Percentiles rank a stretch among this genome's conserved stretches.
phyloP scores from a whole-genome alignment of 2,797 vertebrate genomes.

The Malurus splendens region DNA sequence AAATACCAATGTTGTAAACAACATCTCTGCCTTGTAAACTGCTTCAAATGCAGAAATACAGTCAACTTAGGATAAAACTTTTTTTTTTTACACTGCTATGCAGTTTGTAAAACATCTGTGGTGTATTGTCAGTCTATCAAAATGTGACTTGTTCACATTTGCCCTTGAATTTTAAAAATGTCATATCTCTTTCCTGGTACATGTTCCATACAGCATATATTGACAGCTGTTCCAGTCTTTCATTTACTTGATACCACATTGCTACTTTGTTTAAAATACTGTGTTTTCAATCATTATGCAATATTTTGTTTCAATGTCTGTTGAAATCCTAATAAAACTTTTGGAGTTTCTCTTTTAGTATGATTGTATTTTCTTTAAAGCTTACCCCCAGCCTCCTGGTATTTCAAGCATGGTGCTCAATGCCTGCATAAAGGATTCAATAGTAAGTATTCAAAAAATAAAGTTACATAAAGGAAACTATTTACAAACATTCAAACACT shows the following conservation, averaged over 20 bases:
- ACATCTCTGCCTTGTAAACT: conserved; percentile 62
- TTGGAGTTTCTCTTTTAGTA: conserved; percentile 56
- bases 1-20: conserved; percentile 44
- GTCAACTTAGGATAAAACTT: conserved; percentile 47
- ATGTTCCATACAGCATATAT: conserved; percentile 55
- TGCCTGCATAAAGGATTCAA: not conserved
- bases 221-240: conserved; percentile 56
- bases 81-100: conserved; percentile 57
- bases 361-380: not conserved
- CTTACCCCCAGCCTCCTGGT: not conserved
- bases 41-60: conserved; percentile 60
- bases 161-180: conserved; percentile 56
- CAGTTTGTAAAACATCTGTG: conserved; percentile 51
- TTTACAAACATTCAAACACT: not conserved
- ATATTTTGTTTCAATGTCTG: conserved; percentile 65
- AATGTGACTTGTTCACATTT: conserved; percentile 51
- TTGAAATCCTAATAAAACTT: conserved; percentile 73
- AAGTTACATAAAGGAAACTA: not conserved
- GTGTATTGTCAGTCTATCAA: conserved; percentile 44
- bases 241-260: conserved; percentile 63
- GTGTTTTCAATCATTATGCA: conserved; percentile 65
- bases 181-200: conserved; percentile 12
- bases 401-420: not conserved
- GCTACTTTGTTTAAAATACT: conserved; percentile 63
- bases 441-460: not conserved